phyloP scores from a whole-genome alignment of 2,113 vertebrate species.

The Tyrannus savana region DNA sequence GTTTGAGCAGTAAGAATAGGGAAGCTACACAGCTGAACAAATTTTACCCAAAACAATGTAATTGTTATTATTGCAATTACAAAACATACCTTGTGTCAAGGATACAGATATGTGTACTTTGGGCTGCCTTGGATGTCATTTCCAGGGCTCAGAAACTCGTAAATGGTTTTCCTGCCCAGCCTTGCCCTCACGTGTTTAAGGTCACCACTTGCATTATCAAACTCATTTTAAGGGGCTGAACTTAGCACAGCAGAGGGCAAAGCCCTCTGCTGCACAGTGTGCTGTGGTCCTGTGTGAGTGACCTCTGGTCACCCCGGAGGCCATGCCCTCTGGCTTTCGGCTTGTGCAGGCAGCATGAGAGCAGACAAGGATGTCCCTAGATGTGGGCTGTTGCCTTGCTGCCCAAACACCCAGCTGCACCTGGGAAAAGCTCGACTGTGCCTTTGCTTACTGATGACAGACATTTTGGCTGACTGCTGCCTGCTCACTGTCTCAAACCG shows the following conservation, averaged over 20 bases:
- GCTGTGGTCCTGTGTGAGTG: background rate
- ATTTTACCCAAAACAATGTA: background rate
- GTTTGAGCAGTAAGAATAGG: background rate
- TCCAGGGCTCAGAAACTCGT: background rate
- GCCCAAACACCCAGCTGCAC: background rate
- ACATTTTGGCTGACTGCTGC: background rate
- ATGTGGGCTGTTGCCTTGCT: background rate
- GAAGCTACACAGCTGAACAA: fast-evolving
- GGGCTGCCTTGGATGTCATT: background rate
- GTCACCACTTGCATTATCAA: background rate
- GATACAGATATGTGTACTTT: background rate
- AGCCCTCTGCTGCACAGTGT: background rate
- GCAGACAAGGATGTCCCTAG: background rate
- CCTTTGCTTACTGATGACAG: background rate
- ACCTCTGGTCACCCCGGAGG: background rate
- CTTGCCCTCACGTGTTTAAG: background rate
- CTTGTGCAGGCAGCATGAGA: background rate
- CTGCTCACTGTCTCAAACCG: fast-evolving
- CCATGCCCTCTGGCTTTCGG: background rate
- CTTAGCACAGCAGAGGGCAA: background rate
- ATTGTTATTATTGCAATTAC: background rate
- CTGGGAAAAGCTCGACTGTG: background rate
- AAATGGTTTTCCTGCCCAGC: background rate
- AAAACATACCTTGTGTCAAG: background rate
- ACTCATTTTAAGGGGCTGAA: background rate